Evolutionary conservation across 2,797 vertebrate species (phyloP).

Genomic region (Sebastes elongatus): DNA sequence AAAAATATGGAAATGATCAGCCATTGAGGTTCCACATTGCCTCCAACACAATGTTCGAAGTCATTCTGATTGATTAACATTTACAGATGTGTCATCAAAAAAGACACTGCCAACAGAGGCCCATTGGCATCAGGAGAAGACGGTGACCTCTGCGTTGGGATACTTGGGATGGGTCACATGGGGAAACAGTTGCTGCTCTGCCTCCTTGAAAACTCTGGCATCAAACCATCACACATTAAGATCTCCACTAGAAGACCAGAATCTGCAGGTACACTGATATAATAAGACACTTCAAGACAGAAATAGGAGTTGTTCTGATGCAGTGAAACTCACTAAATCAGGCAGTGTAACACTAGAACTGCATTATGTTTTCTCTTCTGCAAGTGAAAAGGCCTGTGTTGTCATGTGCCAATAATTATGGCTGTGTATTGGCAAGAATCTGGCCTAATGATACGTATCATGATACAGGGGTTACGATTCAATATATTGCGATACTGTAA

Average conservation of each 20-base stretch:
- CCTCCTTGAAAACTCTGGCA: conserved; percentile 66
- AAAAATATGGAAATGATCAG: too few species aligned
- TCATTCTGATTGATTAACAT: neutral
- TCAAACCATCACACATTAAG: conserved; percentile 69
- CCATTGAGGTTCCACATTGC: too few species aligned
- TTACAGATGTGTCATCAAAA: conserved; percentile 14
- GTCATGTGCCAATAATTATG: neutral
- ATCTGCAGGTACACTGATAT: conserved; percentile 62
- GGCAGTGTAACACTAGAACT: neutral
- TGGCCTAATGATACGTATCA: too few species aligned
- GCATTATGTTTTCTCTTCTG: neutral
- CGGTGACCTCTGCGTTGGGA: conserved; percentile 73
- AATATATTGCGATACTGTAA: too few species aligned
- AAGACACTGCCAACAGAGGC: neutral
- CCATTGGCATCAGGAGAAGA: neutral
- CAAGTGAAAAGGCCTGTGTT: neutral
- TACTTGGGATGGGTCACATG: conserved; percentile 82
- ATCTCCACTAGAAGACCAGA: conserved; percentile 83
- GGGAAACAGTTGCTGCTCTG: conserved; percentile 79
- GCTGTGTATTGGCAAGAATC: too few species aligned
- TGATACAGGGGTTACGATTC: too few species aligned
- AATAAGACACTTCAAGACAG: neutral
- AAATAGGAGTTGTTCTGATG: neutral
- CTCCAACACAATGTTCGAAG: neutral
- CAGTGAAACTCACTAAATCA: neutral